Percentiles rank a stretch among this genome's conserved stretches.
Evolutionary conservation across 2,888 invertebrate species (phyloP).

Genomic region (Dynastes grantii): DNA sequence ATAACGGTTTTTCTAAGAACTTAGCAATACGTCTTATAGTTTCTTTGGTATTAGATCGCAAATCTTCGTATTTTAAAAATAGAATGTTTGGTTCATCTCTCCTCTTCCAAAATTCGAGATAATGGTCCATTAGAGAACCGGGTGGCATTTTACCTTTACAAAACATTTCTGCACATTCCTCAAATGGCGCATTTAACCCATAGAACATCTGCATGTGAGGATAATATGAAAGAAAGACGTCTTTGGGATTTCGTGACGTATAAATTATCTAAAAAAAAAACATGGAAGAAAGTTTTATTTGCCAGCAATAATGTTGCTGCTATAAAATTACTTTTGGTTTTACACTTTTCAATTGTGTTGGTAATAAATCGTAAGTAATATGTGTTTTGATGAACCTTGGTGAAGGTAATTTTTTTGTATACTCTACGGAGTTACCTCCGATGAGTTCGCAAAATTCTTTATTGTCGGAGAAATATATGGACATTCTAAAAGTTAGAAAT

Average conservation of each 20-base stretch:
- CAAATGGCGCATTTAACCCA: constrained; percentile 74
- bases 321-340: constrained; percentile 79
- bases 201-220: constrained; percentile 86
- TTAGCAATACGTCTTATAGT: constrained; percentile 77
- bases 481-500: constrained; percentile 56
- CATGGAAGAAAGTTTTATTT: constrained; percentile 1
- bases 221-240: constrained; percentile 90
- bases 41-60: constrained; percentile 81
- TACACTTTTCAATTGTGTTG: constrained; percentile 75
- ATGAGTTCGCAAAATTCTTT: constrained; percentile 65
- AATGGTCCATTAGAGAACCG: constrained; percentile 79
- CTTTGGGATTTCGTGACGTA: constrained; percentile 91
- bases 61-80: constrained; percentile 87
- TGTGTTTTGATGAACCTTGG: constrained; percentile 86
- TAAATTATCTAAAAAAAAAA: constrained; percentile 81
- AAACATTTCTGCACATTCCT: constrained; percentile 84
- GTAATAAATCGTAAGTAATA: constrained; percentile 81
- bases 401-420: constrained; percentile 77
- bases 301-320: background rate
- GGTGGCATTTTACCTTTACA: constrained; percentile 78
- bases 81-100: constrained; percentile 81
- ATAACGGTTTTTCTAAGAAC: constrained; percentile 80
- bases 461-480: constrained; percentile 59
- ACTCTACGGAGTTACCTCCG: constrained; percentile 83
- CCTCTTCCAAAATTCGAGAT: constrained; percentile 79